phyloP scores from a whole-genome alignment of 1,140 invertebrate species.

The Trachymyrmex septentrionalis region DNA sequence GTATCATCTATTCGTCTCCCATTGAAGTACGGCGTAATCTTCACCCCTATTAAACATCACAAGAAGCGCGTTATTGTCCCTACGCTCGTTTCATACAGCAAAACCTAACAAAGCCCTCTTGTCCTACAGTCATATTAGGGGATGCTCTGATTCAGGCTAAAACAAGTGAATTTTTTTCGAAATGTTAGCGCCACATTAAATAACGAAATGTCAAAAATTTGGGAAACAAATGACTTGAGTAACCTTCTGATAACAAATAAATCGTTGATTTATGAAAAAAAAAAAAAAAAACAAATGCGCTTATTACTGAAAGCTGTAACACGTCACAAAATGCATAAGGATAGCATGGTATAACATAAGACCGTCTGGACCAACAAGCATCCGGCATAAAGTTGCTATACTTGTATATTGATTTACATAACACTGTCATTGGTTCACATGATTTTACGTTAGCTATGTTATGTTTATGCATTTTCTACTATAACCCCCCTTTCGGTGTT shows the following conservation, averaged over 20 bases:
- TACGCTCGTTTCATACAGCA: not conserved
- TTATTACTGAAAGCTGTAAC: not conserved
- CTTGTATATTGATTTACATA: no score
- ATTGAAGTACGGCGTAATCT: not conserved
- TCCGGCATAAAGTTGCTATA: no score
- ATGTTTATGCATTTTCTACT: no score
- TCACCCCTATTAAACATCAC: not conserved
- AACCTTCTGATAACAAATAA: not conserved
- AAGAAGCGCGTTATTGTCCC: constrained; percentile 14
- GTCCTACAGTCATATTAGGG: not conserved
- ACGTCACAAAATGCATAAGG: not conserved
- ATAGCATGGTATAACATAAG: not conserved
- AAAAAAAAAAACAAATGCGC: not conserved
- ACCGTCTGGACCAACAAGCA: no score
- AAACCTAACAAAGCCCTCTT: not conserved
- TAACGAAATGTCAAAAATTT: not conserved
- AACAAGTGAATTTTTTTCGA: not conserved
- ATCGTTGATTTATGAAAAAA: not conserved
- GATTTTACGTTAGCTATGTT: no score
- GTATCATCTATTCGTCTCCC: constrained; percentile 6
- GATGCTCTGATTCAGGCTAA: not conserved
- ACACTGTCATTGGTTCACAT: no score
- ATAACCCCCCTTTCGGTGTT: no score
- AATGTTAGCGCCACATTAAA: not conserved
- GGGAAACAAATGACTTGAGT: not conserved